Evolutionary conservation across 2,797 vertebrate species (phyloP).

Genomic region (Parauchenoglanis ngamensis): DNA sequence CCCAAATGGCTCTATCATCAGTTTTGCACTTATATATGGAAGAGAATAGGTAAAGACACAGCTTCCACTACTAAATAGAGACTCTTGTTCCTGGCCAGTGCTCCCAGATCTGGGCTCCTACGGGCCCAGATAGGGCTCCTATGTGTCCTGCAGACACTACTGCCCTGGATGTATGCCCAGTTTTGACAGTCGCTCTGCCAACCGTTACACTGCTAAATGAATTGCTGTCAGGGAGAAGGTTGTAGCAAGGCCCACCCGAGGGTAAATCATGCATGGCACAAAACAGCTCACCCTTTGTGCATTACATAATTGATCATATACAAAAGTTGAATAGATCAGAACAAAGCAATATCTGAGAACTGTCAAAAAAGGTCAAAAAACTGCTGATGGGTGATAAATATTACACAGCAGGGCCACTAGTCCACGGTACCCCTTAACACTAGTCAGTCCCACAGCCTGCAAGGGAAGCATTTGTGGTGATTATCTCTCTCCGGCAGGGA

Average conservation of each 20-base stretch:
- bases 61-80: background rate
- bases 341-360: slow-evolving; percentile 4
- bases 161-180: background rate
- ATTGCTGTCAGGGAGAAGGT: background rate
- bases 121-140: too few relatives aligned
- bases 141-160: background rate
- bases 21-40: too few relatives aligned
- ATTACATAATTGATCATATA: background rate
- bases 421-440: background rate
- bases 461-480: background rate
- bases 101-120: background rate
- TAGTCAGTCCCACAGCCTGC: background rate
- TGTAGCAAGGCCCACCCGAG: background rate
- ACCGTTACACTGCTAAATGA: background rate
- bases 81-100: background rate
- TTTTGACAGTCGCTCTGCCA: background rate
- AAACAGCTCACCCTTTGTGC: background rate
- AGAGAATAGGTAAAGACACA: background rate
- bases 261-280: background rate
- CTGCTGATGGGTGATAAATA: background rate
- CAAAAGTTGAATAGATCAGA: background rate
- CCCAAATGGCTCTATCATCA: background rate
- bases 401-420: background rate
- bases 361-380: background rate
- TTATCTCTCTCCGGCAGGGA: background rate